Base-by-base conservation (phyloP, 2,113 vertebrate genomes). In the Heptranchias perlo region DNA sequence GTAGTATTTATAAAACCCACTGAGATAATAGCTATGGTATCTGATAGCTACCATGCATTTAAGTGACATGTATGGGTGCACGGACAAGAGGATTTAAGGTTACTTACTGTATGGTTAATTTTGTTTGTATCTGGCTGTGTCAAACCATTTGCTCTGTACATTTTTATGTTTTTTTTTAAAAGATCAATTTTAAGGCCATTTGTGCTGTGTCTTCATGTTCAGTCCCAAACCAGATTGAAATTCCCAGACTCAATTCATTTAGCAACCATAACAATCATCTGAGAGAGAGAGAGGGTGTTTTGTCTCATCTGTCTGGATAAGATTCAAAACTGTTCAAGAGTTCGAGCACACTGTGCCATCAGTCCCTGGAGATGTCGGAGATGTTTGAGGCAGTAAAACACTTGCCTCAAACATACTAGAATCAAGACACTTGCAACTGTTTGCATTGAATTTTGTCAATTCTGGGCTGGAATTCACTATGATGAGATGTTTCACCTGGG, bases 311-410 rank as follows among this genome's bases (percentile, higher is more conserved):
- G 44, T 52, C 47, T 95, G 94, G 23, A 52, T 18, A 25, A 47
- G 10, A 95, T 69, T 69, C 64, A 69, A 95, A 95, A 52, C 94
- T 95, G 94, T 31, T 95, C 18, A 52, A 52, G 47, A 73, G 8
- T 67, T 95, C 28, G 18, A 52, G 64, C 47, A 52, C 64, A 18
- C 44, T 69, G 44, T 49, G 47, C 44, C 28, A 69, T 69, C 47
- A 95, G 28, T 95, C 94, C 94, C 47, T 95, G 39, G 25, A 73
- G 65, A 95, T 47, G 4, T n/a, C 23, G 39, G 16, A 28, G 49
- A 65, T 23, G 39, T 39, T 62, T 5, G 47, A 64, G 58, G 18
- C 61, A 64, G 89, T 93, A 69, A 49, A 52, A 52, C 47, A 67
- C 93, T 95, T 69, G 44, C 62, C 44, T 13, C 44, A 69, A 49